phyloP scores from a whole-genome alignment of 2,113 vertebrate species.

The Ondatra zibethicus region DNA sequence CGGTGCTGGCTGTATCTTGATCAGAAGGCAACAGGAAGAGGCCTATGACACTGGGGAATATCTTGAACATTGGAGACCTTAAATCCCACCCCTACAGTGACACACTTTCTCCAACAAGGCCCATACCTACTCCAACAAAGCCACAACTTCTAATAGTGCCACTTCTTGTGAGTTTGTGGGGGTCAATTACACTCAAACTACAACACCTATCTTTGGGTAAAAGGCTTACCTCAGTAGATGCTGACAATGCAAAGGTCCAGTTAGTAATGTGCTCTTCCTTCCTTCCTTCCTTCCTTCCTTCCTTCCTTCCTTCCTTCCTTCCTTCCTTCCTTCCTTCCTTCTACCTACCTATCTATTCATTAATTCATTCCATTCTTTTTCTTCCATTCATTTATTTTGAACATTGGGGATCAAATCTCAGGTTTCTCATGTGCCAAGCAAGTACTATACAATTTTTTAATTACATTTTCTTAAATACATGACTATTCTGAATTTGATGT shows the following conservation, averaged over 20 bases:
- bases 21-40: no score
- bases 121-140: no score
- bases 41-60: no score
- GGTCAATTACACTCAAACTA: no score
- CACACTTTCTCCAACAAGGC: no score
- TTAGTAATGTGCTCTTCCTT: neutral
- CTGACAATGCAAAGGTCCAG: neutral
- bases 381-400: neutral
- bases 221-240: neutral
- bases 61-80: no score
- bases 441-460: neutral
- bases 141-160: no score
- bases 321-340: accelerated
- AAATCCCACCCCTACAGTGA: no score
- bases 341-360: neutral
- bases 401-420: neutral
- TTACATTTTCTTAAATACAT: neutral
- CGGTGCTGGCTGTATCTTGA: no score
- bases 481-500: neutral
- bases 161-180: no score
- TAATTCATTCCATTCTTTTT: neutral
- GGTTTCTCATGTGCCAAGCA: neutral
- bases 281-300: no score
- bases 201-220: neutral
- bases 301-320: no score